Percentiles rank a stretch among this genome's conserved stretches.
Conservation (phyloP, 2,113 vertebrate genomes). For the Mixornis gularis region DNA sequence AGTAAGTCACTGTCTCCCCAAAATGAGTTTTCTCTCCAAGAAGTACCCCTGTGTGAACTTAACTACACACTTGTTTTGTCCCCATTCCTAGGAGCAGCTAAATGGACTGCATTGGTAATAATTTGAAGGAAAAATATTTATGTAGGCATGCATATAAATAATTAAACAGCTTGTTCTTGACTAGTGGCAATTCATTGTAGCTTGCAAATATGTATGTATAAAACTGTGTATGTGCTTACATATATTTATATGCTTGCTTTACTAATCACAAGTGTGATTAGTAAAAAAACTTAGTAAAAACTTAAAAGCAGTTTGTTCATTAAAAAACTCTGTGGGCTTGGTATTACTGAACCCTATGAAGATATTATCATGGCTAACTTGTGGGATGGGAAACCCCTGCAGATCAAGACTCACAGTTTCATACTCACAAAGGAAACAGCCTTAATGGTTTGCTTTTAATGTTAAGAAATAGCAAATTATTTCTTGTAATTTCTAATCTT, state of each 20-base stretch:
- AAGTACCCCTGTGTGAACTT: neutral
- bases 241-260: neutral
- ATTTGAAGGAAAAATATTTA: neutral
- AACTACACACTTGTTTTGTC: fast-evolving
- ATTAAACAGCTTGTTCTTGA: neutral
- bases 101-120: neutral
- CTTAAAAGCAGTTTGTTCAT: neutral
- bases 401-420: fast-evolving
- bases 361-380: neutral
- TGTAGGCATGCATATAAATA: neutral
- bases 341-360: neutral
- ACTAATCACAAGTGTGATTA: neutral
- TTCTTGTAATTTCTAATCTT: slow-evolving; percentile 66
- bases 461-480: slow-evolving; percentile 44
- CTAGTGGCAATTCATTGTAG: neutral
- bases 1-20: neutral
- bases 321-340: neutral
- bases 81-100: neutral
- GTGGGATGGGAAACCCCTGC: neutral
- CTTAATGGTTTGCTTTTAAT: slow-evolving; percentile 55
- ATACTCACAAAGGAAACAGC: slow-evolving; percentile 10
- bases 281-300: too few species aligned
- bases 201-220: neutral
- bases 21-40: neutral
- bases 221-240: neutral